These are phyloP conservation scores for Paracanthobrama guichenoti DNA, from an alignment of 2,113 vertebrate genomes.

Conservation along the genomic window DNA sequence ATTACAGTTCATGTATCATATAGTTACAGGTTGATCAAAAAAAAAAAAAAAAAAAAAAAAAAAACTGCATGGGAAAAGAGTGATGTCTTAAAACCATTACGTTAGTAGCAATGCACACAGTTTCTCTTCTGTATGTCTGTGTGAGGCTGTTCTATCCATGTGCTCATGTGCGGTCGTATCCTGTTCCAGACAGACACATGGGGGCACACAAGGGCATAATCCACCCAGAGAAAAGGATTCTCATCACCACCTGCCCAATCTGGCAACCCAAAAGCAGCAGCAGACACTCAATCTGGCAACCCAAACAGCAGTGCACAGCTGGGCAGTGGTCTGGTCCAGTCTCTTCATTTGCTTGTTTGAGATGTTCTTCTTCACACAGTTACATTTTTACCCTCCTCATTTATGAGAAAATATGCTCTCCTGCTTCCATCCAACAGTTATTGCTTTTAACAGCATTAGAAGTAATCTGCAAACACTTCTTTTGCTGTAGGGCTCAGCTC, in stretches of 20 bases:
- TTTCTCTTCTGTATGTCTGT: neutral
- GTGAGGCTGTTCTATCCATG: neutral
- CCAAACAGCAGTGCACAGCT: conserved; percentile 54
- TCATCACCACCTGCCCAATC: conserved; percentile 66
- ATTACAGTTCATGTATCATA: neutral
- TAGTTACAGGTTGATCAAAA: neutral
- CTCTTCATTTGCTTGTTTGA: conserved; percentile 35
- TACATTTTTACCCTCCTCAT: neutral
- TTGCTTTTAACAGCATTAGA: conserved; percentile 6
- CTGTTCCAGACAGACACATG: conserved; percentile 16
- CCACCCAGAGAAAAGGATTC: conserved; percentile 26
- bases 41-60: neutral
- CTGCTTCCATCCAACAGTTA: neutral
- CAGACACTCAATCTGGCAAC: conserved; percentile 61
- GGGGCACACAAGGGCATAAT: conserved; percentile 33
- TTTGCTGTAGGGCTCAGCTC: neutral
- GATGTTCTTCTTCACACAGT: neutral
- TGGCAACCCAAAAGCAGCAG: conserved; percentile 61
- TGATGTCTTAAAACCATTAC: neutral
- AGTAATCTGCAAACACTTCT: neutral
- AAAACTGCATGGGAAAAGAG: neutral
- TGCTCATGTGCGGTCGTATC: neutral
- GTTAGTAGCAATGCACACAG: neutral
- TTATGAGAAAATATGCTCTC: neutral
- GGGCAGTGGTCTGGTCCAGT: conserved; percentile 24